A percentile compares a stretch with the other conserved stretches of the same genome.
Conservation (phyloP, 2,797 vertebrate species). For the Channa striata region DNA sequence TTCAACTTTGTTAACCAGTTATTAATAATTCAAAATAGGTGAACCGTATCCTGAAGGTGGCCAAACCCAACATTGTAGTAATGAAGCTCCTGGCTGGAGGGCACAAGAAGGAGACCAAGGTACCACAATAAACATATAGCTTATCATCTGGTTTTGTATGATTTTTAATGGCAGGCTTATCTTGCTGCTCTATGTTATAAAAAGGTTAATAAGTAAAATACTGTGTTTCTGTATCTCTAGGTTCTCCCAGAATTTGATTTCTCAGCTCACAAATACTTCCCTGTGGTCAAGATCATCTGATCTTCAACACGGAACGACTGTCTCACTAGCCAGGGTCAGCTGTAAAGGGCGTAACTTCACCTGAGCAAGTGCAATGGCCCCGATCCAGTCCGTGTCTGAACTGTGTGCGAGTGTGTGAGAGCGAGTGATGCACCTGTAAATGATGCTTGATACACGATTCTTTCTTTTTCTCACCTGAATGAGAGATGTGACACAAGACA, state of each 20-base stretch:
- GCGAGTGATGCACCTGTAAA: slow-evolving; percentile 24
- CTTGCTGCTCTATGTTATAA: not conserved
- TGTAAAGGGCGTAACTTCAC: slow-evolving; percentile 1
- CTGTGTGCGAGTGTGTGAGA: slow-evolving; percentile 1
- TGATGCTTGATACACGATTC: slow-evolving; percentile 21
- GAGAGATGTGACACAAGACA: slow-evolving; percentile 21
- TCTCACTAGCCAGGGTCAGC: not conserved
- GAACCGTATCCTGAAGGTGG: slow-evolving; percentile 95
- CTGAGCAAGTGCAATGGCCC: slow-evolving; percentile 34
- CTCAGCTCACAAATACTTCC: slow-evolving; percentile 98
- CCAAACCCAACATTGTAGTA: slow-evolving; percentile 98
- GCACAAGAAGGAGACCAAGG: slow-evolving; percentile 98
- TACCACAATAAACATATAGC: slow-evolving; percentile 65
- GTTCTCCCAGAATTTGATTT: slow-evolving; percentile 98
- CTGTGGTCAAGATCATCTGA: slow-evolving; percentile 95
- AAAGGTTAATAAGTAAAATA: not conserved
- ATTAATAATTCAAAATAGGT: slow-evolving; percentile 82
- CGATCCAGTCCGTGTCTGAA: slow-evolving; percentile 36
- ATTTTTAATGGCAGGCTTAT: not conserved
- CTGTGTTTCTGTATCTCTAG: slow-evolving; percentile 70
- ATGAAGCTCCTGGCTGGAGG: slow-evolving; percentile 98
- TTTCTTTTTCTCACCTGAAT: slow-evolving; percentile 20
- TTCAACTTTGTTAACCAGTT: slow-evolving; percentile 11
- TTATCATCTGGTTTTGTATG: not conserved
- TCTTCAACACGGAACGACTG: not conserved